These are phyloP conservation scores for Allophyes oxyacanthae DNA, from an alignment of 2,888 invertebrate species.

Conservation along the genomic window DNA sequence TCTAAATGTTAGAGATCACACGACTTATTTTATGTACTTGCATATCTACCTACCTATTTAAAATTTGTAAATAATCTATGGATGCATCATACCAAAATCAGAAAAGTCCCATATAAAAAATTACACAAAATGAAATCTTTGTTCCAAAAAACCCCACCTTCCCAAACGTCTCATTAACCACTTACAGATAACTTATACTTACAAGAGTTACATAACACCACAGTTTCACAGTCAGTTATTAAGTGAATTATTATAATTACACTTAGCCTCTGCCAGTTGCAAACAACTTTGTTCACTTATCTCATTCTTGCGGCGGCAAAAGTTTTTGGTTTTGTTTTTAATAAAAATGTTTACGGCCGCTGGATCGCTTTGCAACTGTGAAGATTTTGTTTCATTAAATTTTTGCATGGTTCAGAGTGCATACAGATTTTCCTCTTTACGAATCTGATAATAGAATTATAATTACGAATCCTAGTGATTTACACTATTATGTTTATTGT, in stretches of 20 bases:
- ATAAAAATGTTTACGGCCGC: constrained; percentile 59
- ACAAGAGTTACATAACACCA: constrained; percentile 53
- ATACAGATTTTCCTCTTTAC: too few relatives aligned
- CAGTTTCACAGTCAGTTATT: constrained; percentile 57
- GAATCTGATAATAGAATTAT: too few relatives aligned
- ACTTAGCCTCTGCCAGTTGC: constrained; percentile 74
- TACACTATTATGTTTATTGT: too few relatives aligned
- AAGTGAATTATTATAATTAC: constrained; percentile 85
- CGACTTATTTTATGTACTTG: too few relatives aligned
- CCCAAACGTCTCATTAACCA: constrained; percentile 49
- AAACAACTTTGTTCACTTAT: constrained; percentile 72
- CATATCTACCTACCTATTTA: too few relatives aligned
- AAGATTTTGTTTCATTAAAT: constrained; percentile 44
- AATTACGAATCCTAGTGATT: too few relatives aligned
- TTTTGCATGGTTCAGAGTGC: constrained; percentile 18
- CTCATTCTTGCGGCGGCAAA: constrained; percentile 64
- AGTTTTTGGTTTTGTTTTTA: constrained; percentile 67
- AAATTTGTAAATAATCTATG: too few relatives aligned
- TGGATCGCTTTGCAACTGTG: constrained; percentile 57
- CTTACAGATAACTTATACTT: constrained; percentile 52
- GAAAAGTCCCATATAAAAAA: too few relatives aligned
- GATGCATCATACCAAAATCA: too few relatives aligned
- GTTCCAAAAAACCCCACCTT: constrained; percentile 39
- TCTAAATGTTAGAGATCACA: too few relatives aligned
- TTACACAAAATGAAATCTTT: background rate